These are phyloP conservation scores for Euglossa dilemma DNA, from an alignment of 1,140 invertebrate species.

Conservation along the genomic window DNA sequence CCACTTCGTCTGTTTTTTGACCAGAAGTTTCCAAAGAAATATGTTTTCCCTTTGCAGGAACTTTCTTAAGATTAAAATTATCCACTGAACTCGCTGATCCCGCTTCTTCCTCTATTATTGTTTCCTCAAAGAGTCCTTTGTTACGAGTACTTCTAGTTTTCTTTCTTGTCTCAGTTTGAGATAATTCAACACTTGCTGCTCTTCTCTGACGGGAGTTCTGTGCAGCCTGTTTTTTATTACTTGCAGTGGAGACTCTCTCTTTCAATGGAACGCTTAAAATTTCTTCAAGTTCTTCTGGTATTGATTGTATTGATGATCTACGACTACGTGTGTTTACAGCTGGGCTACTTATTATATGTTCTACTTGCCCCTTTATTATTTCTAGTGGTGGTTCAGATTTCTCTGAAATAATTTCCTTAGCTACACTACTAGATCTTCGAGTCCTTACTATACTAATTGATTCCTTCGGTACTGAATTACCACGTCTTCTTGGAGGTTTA, in stretches of 20 bases:
- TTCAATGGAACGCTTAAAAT: constrained; percentile 49
- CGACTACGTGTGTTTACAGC: constrained; percentile 63
- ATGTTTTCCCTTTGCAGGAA: constrained; percentile 58
- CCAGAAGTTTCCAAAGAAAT: constrained; percentile 37
- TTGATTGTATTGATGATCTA: constrained; percentile 67
- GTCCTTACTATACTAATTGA: background rate
- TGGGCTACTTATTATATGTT: constrained; percentile 45
- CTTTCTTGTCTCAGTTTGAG: constrained; percentile 31
- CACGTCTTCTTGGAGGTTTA: constrained; percentile 50
- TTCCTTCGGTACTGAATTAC: constrained; percentile 71
- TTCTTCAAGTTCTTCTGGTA: constrained; percentile 74
- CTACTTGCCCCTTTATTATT: background rate
- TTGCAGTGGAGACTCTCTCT: constrained; percentile 11
- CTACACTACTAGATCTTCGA: constrained; percentile 53
- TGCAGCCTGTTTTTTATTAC: constrained; percentile 9
- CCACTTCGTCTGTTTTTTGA: background rate
- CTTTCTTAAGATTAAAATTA: background rate
- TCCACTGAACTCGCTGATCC: constrained; percentile 32
- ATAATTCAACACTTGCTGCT: constrained; percentile 71
- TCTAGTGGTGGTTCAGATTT: constrained; percentile 20
- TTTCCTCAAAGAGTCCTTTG: constrained; percentile 55
- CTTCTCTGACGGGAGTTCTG: constrained; percentile 60
- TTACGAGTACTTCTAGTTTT: constrained; percentile 46
- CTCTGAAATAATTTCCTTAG: constrained; percentile 66
- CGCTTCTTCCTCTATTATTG: constrained; percentile 65